Evolutionary conservation across 2,797 vertebrate species (phyloP).

Genomic region (Pygocentrus nattereri): DNA sequence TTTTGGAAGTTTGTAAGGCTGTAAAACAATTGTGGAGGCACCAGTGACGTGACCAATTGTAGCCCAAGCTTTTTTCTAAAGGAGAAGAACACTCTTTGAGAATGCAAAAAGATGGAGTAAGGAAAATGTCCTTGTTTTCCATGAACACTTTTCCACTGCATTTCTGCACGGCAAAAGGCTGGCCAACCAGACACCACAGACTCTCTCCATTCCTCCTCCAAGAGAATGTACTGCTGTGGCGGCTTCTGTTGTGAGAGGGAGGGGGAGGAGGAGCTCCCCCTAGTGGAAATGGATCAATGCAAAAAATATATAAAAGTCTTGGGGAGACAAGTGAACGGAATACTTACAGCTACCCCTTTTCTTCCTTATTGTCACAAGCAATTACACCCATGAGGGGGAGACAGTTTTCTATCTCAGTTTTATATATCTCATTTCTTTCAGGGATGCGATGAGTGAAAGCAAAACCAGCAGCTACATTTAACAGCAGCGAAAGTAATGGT

Average conservation of each 20-base stretch:
- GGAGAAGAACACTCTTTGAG: slow-evolving; percentile 59
- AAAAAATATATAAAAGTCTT: slow-evolving; percentile 70
- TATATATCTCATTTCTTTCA: slow-evolving; percentile 71
- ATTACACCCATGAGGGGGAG: slow-evolving; percentile 56
- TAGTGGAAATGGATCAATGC: slow-evolving; percentile 69
- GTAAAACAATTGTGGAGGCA: slow-evolving; percentile 64
- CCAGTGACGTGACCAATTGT: slow-evolving; percentile 59
- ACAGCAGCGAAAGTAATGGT: slow-evolving; percentile 66
- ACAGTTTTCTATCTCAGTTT: slow-evolving; percentile 71
- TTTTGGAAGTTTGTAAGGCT: slow-evolving; percentile 71
- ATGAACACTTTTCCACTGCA: slow-evolving; percentile 58
- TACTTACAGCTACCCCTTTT: slow-evolving; percentile 36
- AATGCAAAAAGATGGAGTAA: slow-evolving; percentile 49
- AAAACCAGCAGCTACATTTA: slow-evolving; percentile 75
- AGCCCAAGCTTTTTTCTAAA: slow-evolving; percentile 57
- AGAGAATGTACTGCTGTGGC: slow-evolving; percentile 59
- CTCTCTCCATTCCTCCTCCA: slow-evolving; percentile 24
- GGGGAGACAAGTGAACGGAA: slow-evolving; percentile 62
- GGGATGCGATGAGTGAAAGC: slow-evolving; percentile 74
- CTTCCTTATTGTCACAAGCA: slow-evolving; percentile 52
- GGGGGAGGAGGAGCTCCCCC: slow-evolving; percentile 43
- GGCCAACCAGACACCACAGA: slow-evolving; percentile 51
- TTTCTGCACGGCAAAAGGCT: slow-evolving; percentile 60
- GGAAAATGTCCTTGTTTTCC: slow-evolving; percentile 59
- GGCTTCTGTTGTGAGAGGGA: slow-evolving; percentile 39